These are phyloP conservation scores for Zonitis immaculata DNA, from an alignment of 2,888 invertebrate genomes.

Conservation along the genomic window DNA sequence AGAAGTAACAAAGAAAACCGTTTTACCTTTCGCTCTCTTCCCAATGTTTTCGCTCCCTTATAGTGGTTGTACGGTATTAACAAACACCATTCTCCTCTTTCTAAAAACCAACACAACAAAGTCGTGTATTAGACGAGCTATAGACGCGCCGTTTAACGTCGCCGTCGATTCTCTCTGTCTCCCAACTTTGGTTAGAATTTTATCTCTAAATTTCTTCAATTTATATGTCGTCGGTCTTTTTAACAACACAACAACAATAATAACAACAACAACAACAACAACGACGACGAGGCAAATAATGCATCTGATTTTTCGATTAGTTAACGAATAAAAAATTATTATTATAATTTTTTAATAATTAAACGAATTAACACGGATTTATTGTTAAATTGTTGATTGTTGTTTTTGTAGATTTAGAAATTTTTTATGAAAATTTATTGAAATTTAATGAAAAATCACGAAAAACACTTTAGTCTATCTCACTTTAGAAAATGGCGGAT, in stretches of 20 bases:
- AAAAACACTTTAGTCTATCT: conserved; percentile 48
- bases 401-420: not conserved
- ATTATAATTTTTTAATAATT: too few relatives aligned
- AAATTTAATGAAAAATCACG: conserved; percentile 18
- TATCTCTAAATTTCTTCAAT: too few relatives aligned
- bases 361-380: too few relatives aligned
- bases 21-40: conserved; percentile 44
- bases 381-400: too few relatives aligned
- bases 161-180: not conserved
- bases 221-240: too few relatives aligned
- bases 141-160: conserved; percentile 27
- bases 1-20: conserved; percentile 50
- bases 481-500: conserved; percentile 52
- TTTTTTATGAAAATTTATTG: conserved; percentile 2
- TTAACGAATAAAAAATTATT: too few relatives aligned
- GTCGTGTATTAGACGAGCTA: conserved; percentile 2
- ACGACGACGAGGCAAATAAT: too few relatives aligned
- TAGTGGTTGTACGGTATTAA: conserved; percentile 16
- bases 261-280: too few relatives aligned
- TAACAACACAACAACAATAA: too few relatives aligned
- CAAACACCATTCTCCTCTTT: conserved; percentile 9
- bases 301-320: too few relatives aligned
- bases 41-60: conserved; percentile 14
- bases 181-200: too few relatives aligned
- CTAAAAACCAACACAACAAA: not conserved